A percentile compares a stretch with the other conserved stretches of the same genome.
Evolutionary conservation across 1,140 invertebrate species (phyloP).

Genomic region (Atta colombica): DNA sequence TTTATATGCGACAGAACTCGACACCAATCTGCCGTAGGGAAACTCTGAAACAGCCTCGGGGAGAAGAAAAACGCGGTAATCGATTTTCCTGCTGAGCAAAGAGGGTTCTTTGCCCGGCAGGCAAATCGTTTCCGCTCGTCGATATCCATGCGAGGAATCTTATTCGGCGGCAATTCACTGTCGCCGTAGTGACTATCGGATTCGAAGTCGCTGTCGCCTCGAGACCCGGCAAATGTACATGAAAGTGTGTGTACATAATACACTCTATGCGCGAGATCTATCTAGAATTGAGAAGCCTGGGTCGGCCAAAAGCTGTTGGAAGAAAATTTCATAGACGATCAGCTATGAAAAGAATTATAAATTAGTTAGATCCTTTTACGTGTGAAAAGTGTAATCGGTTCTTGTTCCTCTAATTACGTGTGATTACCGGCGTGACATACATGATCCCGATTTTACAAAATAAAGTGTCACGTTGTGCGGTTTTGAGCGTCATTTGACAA

Average conservation of each 20-base stretch:
- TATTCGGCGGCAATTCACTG: constrained; percentile 69
- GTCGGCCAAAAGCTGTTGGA: neutral
- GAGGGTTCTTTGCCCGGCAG: constrained; percentile 69
- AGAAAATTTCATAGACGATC: neutral
- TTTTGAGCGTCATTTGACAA: neutral
- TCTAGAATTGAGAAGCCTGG: constrained; percentile 31
- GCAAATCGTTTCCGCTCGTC: constrained; percentile 76
- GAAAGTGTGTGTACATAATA: neutral
- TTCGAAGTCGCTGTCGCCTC: constrained; percentile 22
- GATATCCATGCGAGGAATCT: constrained; percentile 70
- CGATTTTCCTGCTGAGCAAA: constrained; percentile 76
- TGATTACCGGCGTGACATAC: too few species aligned
- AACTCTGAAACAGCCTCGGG: constrained; percentile 65
- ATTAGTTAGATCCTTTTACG: constrained; percentile 4
- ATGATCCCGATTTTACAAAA: neutral
- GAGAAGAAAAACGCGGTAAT: constrained; percentile 74
- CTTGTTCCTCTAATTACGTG: neutral
- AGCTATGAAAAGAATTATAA: constrained; percentile 11
- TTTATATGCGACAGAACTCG: constrained; percentile 80
- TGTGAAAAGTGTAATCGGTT: too few species aligned
- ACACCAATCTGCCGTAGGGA: constrained; percentile 74
- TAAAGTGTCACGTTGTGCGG: neutral
- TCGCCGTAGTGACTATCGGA: constrained; percentile 45
- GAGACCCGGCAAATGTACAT: neutral
- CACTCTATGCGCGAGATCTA: constrained; percentile 21